Base-by-base conservation (phyloP, 2,113 vertebrate genomes). In the Seriola rivoliana region DNA sequence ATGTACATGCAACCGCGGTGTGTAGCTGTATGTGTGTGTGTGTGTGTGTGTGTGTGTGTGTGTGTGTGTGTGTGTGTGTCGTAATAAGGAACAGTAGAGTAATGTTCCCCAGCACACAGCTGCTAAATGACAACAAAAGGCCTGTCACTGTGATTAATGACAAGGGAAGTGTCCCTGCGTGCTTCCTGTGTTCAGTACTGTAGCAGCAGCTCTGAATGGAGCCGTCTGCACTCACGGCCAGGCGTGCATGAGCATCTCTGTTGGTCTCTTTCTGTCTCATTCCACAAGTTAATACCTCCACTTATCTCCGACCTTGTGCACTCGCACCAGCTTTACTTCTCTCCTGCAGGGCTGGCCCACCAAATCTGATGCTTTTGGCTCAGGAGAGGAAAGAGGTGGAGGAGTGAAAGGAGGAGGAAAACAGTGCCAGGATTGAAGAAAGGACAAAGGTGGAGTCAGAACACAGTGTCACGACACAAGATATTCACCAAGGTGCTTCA, bases 81-180 rank as follows among this genome's bases (percentile, higher is more conserved):
- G 57, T 62, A 32, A 84, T 82, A 71, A 82, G 74, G 58, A 89
- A 93, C 85, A 91, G 91, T 91, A 75, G 82, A 87, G 88, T 91
- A 92, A 95, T 93, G 95, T 92, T 93, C 84, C 70, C 87, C 62
- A 25, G 85, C 81, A 75, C 86, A 92, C 93, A 93, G 88, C 93
- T 93, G 93, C 92, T 94, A 88, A 92, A 75, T 93, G 93, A 94
- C 93, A 94, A 94, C 93, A 93, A 95, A 95, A 92, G 89, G 88
- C 90, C 87, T 94, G 94, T 93, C 93, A 91, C 52, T 81, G 86
- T 95, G 94, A 95, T 95, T 94, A 94, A 95, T 94, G 93, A 91
- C 81, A 58, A 63, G 85, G 89, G 87, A 93, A 91, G 88, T 78
- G 84, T 86, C 75, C 85, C 86, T 62, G 90, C 74, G 59, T 89